Conservation (phyloP, 2,113 vertebrate genomes). For the Gadus chalcogrammus region DNA sequence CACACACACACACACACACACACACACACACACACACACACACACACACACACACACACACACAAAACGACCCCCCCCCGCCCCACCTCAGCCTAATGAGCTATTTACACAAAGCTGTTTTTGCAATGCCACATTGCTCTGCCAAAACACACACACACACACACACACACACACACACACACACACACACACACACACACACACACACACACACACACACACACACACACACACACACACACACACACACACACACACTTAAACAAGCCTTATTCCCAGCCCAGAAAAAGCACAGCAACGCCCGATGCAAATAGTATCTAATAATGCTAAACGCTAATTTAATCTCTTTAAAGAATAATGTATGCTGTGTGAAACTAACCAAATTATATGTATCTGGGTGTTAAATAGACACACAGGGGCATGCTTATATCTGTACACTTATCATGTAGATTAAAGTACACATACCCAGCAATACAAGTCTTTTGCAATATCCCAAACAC, state of each 20-base stretch:
- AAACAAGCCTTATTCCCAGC: not conserved
- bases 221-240: conserved; percentile 6
- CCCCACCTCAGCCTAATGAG: conserved; percentile 57
- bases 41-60: conserved; percentile 17
- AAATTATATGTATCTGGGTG: not conserved
- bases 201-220: conserved; percentile 6
- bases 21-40: too few relatives aligned
- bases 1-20: too few relatives aligned
- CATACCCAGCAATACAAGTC: not conserved
- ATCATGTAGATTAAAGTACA: not conserved
- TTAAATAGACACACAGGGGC: too few relatives aligned
- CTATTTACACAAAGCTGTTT: conserved; percentile 66
- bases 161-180: conserved; percentile 29
- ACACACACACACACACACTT: too few relatives aligned
- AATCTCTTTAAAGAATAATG: too few relatives aligned
- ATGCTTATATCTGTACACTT: not conserved
- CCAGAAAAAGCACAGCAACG: not conserved
- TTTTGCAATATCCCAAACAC: not conserved
- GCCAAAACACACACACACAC: conserved; percentile 28
- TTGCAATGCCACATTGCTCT: conserved; percentile 44
- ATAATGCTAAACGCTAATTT: too few relatives aligned
- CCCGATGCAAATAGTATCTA: too few relatives aligned
- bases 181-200: conserved; percentile 32
- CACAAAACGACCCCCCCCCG: conserved; percentile 17
- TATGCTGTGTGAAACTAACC: not conserved